Conservation (phyloP, 2,797 vertebrate genomes). For the Sebastes trivittatus region DNA sequence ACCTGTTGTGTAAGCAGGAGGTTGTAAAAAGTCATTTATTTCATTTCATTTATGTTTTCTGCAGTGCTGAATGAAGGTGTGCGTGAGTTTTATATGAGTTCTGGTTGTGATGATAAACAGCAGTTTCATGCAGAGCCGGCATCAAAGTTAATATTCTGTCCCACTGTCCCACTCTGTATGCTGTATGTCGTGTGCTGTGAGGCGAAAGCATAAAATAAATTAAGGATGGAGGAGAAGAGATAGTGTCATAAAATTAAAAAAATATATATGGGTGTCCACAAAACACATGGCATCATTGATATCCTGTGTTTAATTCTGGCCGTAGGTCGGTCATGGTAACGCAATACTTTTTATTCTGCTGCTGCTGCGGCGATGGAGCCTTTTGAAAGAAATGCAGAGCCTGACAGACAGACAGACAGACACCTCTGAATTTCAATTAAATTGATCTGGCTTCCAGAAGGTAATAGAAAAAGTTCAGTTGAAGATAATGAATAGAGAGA, state of each 20-base stretch:
- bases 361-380: neutral
- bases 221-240: neutral
- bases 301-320: neutral
- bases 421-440: constrained; percentile 35
- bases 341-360: neutral
- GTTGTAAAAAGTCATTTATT: neutral
- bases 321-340: neutral
- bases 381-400: constrained; percentile 5
- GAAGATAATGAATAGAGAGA: neutral
- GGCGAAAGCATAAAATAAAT: neutral
- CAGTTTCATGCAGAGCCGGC: neutral
- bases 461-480: neutral
- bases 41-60: neutral
- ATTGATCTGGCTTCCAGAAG: neutral
- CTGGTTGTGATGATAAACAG: constrained; percentile 1
- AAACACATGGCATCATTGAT: neutral
- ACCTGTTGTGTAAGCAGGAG: neutral
- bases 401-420: constrained; percentile 13
- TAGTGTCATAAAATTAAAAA: neutral
- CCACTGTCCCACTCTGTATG: neutral
- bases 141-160: constrained; percentile 19
- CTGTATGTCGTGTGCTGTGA: neutral
- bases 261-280: neutral
- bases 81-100: neutral
- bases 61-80: neutral